phyloP scores from a whole-genome alignment of 2,888 invertebrate species.

The Melinaea menophilus region DNA sequence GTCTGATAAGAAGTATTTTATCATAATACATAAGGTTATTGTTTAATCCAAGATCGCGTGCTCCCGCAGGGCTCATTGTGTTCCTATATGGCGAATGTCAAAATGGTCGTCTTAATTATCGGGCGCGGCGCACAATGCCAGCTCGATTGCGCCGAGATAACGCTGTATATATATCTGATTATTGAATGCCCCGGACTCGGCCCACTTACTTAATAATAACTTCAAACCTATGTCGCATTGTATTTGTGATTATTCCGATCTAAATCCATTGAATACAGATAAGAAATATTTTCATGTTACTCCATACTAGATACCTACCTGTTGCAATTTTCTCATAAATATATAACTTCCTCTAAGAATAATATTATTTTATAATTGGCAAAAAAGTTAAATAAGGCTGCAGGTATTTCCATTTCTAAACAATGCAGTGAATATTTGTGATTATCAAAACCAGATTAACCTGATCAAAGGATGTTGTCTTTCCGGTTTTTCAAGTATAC shows the following conservation, averaged over 20 bases:
- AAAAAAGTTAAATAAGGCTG: neutral
- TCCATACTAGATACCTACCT: neutral
- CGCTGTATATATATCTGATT: conserved; percentile 61
- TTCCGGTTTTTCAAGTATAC: conserved; percentile 65
- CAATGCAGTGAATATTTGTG: conserved; percentile 47
- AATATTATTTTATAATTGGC: neutral
- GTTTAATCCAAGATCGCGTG: conserved; percentile 66
- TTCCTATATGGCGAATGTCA: conserved; percentile 78
- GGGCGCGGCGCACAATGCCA: conserved; percentile 74
- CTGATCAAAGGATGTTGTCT: conserved; percentile 54
- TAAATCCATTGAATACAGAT: conserved; percentile 68
- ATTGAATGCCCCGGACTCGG: conserved; percentile 61
- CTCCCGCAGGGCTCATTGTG: conserved; percentile 76
- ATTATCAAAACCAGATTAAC: conserved; percentile 62
- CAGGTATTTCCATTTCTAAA: conserved; percentile 43
- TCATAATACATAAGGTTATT: conserved; percentile 74
- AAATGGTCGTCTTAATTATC: conserved; percentile 78
- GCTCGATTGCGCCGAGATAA: conserved; percentile 75
- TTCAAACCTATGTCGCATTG: conserved; percentile 73
- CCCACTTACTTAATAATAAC: conserved; percentile 71
- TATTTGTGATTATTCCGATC: conserved; percentile 72
- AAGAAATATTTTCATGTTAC: conserved; percentile 51
- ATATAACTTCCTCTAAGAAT: neutral
- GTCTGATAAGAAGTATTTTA: conserved; percentile 73
- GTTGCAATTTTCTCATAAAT: conserved; percentile 6